Conservation (phyloP, 2,113 vertebrate species). For the Tauraco erythrolophus region DNA sequence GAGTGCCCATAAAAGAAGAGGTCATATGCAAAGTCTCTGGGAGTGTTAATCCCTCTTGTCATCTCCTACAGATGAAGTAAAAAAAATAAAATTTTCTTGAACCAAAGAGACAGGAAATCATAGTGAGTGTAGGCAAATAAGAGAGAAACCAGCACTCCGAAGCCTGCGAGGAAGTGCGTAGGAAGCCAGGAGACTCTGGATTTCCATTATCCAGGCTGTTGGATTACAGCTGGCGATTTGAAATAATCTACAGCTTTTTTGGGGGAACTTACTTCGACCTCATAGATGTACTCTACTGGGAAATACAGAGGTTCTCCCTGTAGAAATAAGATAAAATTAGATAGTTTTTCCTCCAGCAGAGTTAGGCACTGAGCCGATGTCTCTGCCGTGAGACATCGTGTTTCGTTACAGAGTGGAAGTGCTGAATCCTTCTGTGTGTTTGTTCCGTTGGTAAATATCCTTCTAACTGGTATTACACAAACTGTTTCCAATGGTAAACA, state of each 20-base stretch:
- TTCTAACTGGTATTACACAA: not conserved
- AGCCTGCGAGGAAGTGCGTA: not conserved
- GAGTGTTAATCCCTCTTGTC: conserved; percentile 4
- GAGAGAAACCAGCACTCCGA: not conserved
- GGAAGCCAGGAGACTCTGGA: not conserved
- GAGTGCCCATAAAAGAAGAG: not conserved
- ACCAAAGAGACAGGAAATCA: not conserved
- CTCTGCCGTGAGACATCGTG: not conserved
- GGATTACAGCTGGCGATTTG: not conserved
- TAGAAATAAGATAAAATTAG: not conserved
- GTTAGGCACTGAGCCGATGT: not conserved
- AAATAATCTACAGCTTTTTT: not conserved
- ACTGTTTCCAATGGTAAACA: not conserved
- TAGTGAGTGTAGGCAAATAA: not conserved
- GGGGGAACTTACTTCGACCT: not conserved
- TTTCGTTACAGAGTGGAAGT: not conserved
- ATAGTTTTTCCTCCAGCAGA: not conserved
- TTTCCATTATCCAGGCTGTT: not conserved
- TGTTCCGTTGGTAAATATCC: not conserved
- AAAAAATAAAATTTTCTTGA: not conserved
- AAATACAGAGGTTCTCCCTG: not conserved
- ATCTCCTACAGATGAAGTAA: not conserved
- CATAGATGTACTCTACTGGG: not conserved
- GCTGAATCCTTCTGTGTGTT: not conserved
- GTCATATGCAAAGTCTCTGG: not conserved